A percentile compares a stretch with the other conserved stretches of the same genome.
phyloP scores from a whole-genome alignment of 2,797 vertebrate genomes.

The Malurus splendens region DNA sequence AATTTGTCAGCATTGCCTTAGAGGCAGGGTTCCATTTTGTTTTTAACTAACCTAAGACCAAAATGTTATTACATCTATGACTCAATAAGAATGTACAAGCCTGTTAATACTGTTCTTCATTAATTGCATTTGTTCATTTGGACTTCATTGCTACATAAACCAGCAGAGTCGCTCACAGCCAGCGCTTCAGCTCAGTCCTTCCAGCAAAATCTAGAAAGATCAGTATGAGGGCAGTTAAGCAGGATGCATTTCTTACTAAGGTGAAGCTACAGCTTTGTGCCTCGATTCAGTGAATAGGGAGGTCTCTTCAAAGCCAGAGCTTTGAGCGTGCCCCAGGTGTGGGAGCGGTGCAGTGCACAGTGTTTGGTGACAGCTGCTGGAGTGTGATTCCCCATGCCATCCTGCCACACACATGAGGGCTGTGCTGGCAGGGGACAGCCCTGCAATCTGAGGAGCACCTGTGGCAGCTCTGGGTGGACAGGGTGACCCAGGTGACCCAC shows the following conservation, averaged over 20 bases:
- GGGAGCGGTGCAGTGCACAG: not conserved
- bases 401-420: not conserved
- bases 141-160: constrained; percentile 47
- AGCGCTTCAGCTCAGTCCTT: constrained; percentile 17
- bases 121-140: not conserved
- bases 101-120: constrained; percentile 25
- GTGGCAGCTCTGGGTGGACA: not conserved
- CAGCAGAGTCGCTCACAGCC: constrained; percentile 11
- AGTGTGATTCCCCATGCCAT: fast-evolving
- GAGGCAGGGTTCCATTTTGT: constrained; percentile 34
- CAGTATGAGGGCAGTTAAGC: constrained; percentile 5
- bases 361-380: not conserved
- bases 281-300: not conserved
- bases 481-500: not conserved
- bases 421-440: not conserved
- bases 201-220: constrained; percentile 1
- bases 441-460: not conserved
- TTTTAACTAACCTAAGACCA: constrained; percentile 57
- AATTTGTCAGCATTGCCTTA: constrained; percentile 18
- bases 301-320: not conserved
- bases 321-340: not conserved
- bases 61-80: constrained; percentile 6
- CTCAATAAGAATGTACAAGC: constrained; percentile 32
- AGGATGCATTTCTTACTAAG: not conserved
- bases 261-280: not conserved